phyloP scores from a whole-genome alignment of 1,140 invertebrate genomes.

The Drosophila watanabei region DNA sequence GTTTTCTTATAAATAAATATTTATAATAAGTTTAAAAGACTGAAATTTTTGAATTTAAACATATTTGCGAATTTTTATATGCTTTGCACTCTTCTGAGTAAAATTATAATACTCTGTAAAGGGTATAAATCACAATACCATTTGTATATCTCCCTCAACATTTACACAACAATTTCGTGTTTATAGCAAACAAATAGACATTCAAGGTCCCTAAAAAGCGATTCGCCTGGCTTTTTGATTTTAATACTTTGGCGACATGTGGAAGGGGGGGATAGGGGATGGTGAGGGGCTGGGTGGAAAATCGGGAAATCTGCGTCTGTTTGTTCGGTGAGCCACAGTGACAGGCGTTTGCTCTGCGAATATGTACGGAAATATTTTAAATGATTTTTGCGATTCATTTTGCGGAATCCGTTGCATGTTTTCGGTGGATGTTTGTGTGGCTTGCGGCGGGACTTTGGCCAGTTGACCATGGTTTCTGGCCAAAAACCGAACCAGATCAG shows the following conservation, averaged over 20 bases:
- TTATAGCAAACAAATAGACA: slow-evolving; percentile 5
- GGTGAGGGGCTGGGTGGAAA: background rate
- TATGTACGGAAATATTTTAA: slow-evolving; percentile 32
- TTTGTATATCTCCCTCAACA: background rate
- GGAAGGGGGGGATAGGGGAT: background rate
- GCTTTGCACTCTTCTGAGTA: no score
- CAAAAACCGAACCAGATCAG: slow-evolving; percentile 7
- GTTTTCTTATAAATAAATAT: no score
- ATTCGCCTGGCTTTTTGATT: slow-evolving; percentile 30
- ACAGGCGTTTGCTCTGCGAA: slow-evolving; percentile 31
- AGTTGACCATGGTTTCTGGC: slow-evolving; percentile 36
- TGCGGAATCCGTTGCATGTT: slow-evolving; percentile 44
- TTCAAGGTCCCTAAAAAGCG: slow-evolving; percentile 4
- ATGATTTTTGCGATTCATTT: slow-evolving; percentile 48
- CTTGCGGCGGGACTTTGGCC: slow-evolving; percentile 35
- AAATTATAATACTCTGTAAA: no score
- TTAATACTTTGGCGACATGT: slow-evolving; percentile 39
- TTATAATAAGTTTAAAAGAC: no score
- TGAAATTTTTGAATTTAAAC: no score
- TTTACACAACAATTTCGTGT: slow-evolving; percentile 11
- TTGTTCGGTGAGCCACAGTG: slow-evolving; percentile 38
- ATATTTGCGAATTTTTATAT: no score
- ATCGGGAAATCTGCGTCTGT: slow-evolving; percentile 16
- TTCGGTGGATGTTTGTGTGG: slow-evolving; percentile 36
- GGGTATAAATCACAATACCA: background rate